Base-by-base conservation (phyloP, 2,888 invertebrate species). In the Leucoptera coffeella region DNA sequence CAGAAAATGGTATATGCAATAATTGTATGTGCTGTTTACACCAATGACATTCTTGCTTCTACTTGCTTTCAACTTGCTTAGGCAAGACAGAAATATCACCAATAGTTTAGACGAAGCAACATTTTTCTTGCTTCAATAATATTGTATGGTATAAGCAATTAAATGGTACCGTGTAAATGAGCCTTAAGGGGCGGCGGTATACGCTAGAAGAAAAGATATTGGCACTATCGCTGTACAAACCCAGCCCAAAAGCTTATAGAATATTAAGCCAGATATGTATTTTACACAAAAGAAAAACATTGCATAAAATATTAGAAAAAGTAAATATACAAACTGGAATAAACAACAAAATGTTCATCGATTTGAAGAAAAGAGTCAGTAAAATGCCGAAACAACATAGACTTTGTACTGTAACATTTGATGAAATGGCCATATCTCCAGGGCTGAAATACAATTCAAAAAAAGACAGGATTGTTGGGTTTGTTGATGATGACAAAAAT, bases 261-360 rank as follows among this genome's bases (percentile, higher is more conserved):
- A 29, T 15, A 13, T 14, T 34, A 3, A 30, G 29, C 15, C 32
- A 32, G 25, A 27, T 31, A 12, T 35, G 33, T 30, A 23, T 35
- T 1, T 28, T 36, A n/a, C 36, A 31, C 19, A 30, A 32, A 11
- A 25, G 30, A 4, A 6, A 24, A 15, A 37, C 34, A 4, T 14
- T 36, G 7, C 30, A 27, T n/a, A 29, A 29, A 22, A 26, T 33
- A 27, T 15, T 35, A 4, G 21, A 28, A n/a, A 30, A 14, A 9
- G 29, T 31, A 6, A 12, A 9, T n/a, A 8, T 34, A 5, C 30
- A 29, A 19, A 28, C 36, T 22, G 33, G 31, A 6, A 17, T 35
- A 10, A 37, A 35, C 27, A 30, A 33, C 21, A 34, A 35, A 13
- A 9, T 37, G n/a, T 35, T 37, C 12, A 15, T 29, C 3, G 24